Conservation (phyloP, 2,797 vertebrate species). For the Gephyroberyx darwinii region DNA sequence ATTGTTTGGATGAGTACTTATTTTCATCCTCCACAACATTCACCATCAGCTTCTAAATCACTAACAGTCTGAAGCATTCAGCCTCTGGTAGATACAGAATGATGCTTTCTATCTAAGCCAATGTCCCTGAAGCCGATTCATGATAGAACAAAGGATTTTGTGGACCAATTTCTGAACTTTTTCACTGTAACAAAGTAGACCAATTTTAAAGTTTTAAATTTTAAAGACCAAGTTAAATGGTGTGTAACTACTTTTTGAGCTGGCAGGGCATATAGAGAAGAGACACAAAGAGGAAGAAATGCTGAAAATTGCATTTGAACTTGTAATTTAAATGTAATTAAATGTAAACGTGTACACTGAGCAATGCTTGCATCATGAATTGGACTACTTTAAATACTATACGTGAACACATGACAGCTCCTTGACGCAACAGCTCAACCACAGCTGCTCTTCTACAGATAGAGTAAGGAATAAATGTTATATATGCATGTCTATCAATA, state of each 20-base stretch:
- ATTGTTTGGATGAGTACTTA: neutral
- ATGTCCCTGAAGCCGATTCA: neutral
- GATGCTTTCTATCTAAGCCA: neutral
- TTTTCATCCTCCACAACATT: neutral
- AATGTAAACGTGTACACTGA: neutral
- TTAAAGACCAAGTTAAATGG: too few species aligned
- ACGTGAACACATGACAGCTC: too few species aligned
- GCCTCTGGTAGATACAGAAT: neutral
- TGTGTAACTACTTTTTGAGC: too few species aligned
- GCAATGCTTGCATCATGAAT: neutral
- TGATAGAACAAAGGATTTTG: neutral
- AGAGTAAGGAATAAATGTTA: neutral
- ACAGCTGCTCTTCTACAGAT: neutral
- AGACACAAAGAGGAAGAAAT: neutral
- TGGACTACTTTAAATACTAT: too few species aligned
- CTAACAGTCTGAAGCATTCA: neutral
- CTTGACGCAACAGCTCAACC: neutral
- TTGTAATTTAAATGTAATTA: neutral
- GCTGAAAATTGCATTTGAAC: neutral
- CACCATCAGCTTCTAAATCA: neutral
- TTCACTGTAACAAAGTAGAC: neutral
- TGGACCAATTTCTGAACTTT: neutral
- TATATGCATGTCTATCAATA: neutral
- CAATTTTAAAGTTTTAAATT: too few species aligned
- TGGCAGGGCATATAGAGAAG: neutral